Base-by-base conservation (phyloP, 2,888 invertebrate genomes). In the Nephrotoma flavescens region DNA sequence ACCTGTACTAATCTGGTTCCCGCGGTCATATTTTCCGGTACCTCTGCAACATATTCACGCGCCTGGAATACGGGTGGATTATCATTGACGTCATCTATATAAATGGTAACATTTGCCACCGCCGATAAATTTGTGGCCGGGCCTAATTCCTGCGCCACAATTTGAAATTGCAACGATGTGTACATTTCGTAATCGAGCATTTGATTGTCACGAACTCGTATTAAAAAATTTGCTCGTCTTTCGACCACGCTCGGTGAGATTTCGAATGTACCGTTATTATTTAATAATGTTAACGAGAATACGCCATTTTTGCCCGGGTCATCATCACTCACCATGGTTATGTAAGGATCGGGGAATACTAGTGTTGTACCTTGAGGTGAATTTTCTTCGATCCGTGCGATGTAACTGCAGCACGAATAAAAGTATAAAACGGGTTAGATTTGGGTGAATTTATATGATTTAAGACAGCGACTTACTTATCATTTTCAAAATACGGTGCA, bases 221-320 rank as follows among this genome's bases (percentile, higher is more conserved):
- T 94, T 86, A 95, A 93, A 90, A 98, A 98, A 89, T 94, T 95
- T 2, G 95, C 94, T 88, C 94, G 94, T 87, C 96, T 94, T 90
- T 97, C 96, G 0, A 96, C 96, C 1, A 96, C 96, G 45, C 95
- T 94, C 0, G 98, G 98, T 6, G 94, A 93, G 87, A 98, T 95
- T 91, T 97, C 97, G 90, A 98, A 98, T 4, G 97, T 97, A 47
- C 96, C 96, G 90, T 97, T 97, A 90, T 96, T 96, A 87, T 95
- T 95, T 12, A 94, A 93, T 88, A 97, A 91, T 52, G 94, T 94
- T 44, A 97, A 92, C 0, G 96, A 95, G 90, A 97, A 96, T 6
- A 97, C 95, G 6, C 96, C 96, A 89, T 95, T 95, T 90, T 96
- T 96, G n/a, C 96, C 96, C 88, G 95, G 93, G 89, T 96, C 96